phyloP scores from a whole-genome alignment of 2,888 invertebrate genomes.

The Cotesia congregata region DNA sequence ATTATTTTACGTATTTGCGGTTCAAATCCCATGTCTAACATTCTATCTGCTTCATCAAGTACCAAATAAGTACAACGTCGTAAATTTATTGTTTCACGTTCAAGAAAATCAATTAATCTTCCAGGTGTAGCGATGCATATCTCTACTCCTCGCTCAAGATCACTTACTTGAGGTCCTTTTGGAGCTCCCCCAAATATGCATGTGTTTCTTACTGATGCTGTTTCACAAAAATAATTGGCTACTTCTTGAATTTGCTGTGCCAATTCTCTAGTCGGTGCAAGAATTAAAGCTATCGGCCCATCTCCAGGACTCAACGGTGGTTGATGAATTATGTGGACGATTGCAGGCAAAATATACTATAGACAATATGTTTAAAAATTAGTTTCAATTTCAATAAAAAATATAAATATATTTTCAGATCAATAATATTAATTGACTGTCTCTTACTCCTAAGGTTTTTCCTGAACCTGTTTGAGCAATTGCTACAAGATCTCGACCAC shows the following conservation, averaged over 20 bases:
- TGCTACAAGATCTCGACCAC: conserved; percentile 77
- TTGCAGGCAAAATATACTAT: conserved; percentile 75
- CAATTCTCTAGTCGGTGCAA: conserved; percentile 74
- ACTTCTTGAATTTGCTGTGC: conserved; percentile 80
- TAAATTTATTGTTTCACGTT: conserved; percentile 84
- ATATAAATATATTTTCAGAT: neutral
- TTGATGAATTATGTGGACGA: conserved; percentile 77
- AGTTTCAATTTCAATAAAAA: conserved; percentile 7
- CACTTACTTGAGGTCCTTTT: conserved; percentile 91
- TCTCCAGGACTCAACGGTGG: conserved; percentile 74
- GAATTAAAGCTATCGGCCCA: conserved; percentile 75
- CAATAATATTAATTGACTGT: conserved; percentile 1
- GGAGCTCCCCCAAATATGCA: conserved; percentile 99
- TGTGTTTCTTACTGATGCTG: conserved; percentile 89
- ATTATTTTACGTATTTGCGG: conserved; percentile 95
- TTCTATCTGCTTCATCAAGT: conserved; percentile 92
- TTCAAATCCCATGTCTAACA: conserved; percentile 98
- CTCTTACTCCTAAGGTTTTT: conserved; percentile 72
- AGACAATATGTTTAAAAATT: conserved; percentile 35
- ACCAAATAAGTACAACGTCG: conserved; percentile 91
- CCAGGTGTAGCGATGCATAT: conserved; percentile 98
- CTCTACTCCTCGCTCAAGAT: conserved; percentile 90
- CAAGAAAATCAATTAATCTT: conserved; percentile 93
- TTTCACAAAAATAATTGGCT: conserved; percentile 91
- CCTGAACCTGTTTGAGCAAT: conserved; percentile 78